Evolutionary conservation across 2,888 invertebrate genomes (phyloP), one percentile per base, ranked within the genome.

Genomic region (Sarcophaga carnaria): DNA sequence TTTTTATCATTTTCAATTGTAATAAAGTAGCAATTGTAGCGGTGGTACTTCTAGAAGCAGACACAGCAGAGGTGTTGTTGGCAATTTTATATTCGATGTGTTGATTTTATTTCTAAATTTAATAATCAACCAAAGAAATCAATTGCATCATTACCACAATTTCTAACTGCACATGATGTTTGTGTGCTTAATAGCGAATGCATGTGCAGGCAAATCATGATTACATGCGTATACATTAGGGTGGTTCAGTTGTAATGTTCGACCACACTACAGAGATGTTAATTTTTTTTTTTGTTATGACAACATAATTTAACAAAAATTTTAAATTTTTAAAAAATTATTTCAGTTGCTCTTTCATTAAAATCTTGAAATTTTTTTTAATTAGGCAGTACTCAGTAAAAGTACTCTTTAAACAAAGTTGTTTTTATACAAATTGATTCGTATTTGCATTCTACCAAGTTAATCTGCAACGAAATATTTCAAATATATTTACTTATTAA

Each of bases 131-230:
- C 87, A 87, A 82, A 79, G 81, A 87, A 87, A 85, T 87, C 87
- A 87, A 87, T 87, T 87, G 85, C 85, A 87, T 87, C 87, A 82
- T 86, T 83, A 86, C 88, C 88, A 62, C 88, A 88, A 86, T 84
- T 79, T 27, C 87, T 72, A 83, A 80, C 80, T 83, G 86, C 78
- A 80, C 66, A 76, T 85, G 82, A 87, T 82, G 76, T 82, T 71
- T 67, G 71, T 67, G 54, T 77, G 49, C 8, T 78, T 20, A 62
- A 62, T 27, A 62, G 27, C 22, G 22, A 22, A 67, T 62, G 37
- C 67, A 27, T 67, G 67, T 45, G 37, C 66, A 69, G 17, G 20
- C 37, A 66, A 20, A 62, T 71, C 14, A 54, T 54, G 54, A 54
- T 54, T 37, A 37, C 37, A 37, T 37, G 37, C 37, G 54, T 5